Evolutionary conservation across 64 coral and sea anemone species (phyloP).

Genomic region (Pocillopora damicornis): DNA sequence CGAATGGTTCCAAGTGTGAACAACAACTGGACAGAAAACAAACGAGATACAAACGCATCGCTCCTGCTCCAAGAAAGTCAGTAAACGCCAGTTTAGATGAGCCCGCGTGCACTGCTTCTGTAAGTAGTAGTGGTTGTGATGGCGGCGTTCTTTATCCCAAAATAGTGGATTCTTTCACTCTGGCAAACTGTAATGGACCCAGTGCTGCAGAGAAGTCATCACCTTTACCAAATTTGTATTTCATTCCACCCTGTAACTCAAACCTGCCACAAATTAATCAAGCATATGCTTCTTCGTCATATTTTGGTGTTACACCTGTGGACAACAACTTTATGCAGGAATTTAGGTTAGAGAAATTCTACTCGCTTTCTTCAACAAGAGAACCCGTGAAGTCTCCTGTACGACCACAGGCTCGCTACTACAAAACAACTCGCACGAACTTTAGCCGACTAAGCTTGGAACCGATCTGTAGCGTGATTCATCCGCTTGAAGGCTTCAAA

Average conservation of each 20-base stretch:
- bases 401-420: background rate
- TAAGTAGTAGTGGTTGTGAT: background rate
- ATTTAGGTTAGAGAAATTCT: slow-evolving; percentile 16
- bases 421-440: slow-evolving; percentile 30
- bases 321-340: background rate
- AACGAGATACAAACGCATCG: background rate
- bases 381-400: background rate
- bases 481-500: background rate
- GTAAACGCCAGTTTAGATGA: too few species aligned
- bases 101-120: background rate
- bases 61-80: slow-evolving; percentile 2
- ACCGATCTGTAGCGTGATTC: slow-evolving; percentile 25
- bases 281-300: background rate
- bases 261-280: background rate
- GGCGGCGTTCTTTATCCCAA: background rate
- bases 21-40: background rate
- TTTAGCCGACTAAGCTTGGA: slow-evolving; percentile 32
- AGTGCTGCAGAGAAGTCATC: too few species aligned
- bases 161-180: slow-evolving; percentile 7
- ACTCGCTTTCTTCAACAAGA: slow-evolving; percentile 6
- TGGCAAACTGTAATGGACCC: too few species aligned
- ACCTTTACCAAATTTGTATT: background rate
- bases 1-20: background rate
- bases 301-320: background rate
- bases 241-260: background rate